phyloP scores from a whole-genome alignment of 1,140 invertebrate genomes.

The Antheraea mylitta region DNA sequence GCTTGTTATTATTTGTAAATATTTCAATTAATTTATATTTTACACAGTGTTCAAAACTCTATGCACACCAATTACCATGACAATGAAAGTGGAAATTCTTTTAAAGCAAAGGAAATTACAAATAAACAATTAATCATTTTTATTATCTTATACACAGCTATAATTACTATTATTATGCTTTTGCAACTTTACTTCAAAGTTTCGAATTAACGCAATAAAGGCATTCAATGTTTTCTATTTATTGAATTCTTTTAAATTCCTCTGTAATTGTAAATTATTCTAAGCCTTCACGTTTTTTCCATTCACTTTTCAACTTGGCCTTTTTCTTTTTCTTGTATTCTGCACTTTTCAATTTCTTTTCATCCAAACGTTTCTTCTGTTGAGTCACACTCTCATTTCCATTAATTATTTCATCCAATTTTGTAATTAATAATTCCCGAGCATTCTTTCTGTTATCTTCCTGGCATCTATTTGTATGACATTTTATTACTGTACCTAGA shows the following conservation, averaged over 20 bases:
- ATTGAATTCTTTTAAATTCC: background rate
- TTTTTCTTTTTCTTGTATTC: constrained; percentile 79
- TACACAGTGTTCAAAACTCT: too few relatives aligned
- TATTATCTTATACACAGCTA: background rate
- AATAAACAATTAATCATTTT: background rate
- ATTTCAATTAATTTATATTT: too few relatives aligned
- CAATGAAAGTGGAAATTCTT: too few relatives aligned
- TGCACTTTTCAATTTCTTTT: constrained; percentile 69
- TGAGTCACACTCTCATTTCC: constrained; percentile 58
- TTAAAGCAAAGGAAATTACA: background rate
- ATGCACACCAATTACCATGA: too few relatives aligned
- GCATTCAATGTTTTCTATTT: background rate
- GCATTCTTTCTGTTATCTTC: constrained; percentile 88
- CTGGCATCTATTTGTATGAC: constrained; percentile 87
- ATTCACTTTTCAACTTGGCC: constrained; percentile 35
- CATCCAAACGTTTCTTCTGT: constrained; percentile 81
- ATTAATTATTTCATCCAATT: constrained; percentile 83
- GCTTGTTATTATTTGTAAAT: too few relatives aligned
- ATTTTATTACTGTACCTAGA: constrained; percentile 87
- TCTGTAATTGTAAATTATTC: constrained; percentile 4
- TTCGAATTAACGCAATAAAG: background rate
- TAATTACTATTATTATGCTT: background rate
- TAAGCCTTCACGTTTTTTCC: constrained; percentile 25
- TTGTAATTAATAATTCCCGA: constrained; percentile 82
- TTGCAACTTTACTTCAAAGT: too few relatives aligned